Evolutionary conservation across 1,140 invertebrate species (phyloP).

Genomic region (Hycleus cichorii): DNA sequence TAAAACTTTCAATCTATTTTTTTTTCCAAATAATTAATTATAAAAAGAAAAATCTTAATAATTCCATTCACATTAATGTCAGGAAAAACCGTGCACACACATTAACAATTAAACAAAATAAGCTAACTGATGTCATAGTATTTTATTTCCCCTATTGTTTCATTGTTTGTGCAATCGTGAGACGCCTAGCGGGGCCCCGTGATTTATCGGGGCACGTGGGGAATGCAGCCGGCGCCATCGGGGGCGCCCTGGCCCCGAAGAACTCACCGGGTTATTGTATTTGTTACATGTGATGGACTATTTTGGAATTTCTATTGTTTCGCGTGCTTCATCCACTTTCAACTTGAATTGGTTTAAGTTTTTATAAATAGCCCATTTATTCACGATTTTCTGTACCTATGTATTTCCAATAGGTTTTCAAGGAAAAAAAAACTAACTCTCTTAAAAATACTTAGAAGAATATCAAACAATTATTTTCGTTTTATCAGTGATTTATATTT

Average conservation of each 20-base stretch:
- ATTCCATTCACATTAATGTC: background rate
- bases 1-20: background rate
- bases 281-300: slow-evolving; percentile 33
- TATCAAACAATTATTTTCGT: too few species aligned
- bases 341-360: background rate
- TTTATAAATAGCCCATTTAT: background rate
- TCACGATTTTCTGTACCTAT: background rate
- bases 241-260: slow-evolving; percentile 32
- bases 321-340: slow-evolving; percentile 20
- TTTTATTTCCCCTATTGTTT: slow-evolving; percentile 43
- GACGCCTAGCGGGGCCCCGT: slow-evolving; percentile 38
- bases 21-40: background rate
- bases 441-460: too few species aligned
- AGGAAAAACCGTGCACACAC: slow-evolving; percentile 24
- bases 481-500: too few species aligned
- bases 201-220: slow-evolving; percentile 42
- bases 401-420: too few species aligned
- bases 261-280: slow-evolving; percentile 22
- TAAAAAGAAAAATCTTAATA: slow-evolving; percentile 8
- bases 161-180: slow-evolving; percentile 41
- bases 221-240: slow-evolving; percentile 41
- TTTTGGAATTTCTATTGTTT: slow-evolving; percentile 41
- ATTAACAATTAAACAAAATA: slow-evolving; percentile 40
- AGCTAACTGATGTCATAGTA: slow-evolving; percentile 39
- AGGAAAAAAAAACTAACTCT: too few species aligned